Base-by-base conservation (phyloP, 2,797 vertebrate genomes). In the Sarcophilus harrisii region DNA sequence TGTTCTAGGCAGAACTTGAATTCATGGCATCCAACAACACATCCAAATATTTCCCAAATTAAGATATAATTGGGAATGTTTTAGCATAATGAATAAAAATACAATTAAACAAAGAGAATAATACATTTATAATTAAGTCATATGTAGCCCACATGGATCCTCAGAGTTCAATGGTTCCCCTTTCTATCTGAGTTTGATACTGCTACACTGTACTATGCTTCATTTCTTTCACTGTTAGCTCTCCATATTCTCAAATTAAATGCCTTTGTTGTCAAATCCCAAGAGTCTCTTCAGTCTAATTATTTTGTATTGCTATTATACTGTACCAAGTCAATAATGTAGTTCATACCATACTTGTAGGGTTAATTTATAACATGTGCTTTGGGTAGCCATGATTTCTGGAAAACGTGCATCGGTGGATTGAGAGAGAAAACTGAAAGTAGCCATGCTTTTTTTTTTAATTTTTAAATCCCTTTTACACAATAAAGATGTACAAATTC, bases 331-430 rank as follows among this genome's bases (percentile, higher is more conserved):
- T 66, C 30, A n/a, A n/a, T 16, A 66, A 12, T 4, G 32, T 32
- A 66, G 60, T 16, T 66, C 30, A 66, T 3, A 16, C 32, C 13
- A 66, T 28, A 66, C 30, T 5, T 10, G 60, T 13, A 32, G 4
- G 30, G 32, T 66, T 66, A n/a, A 66, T 11, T 66, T 66, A 29
- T 66, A 16, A n/a, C 12, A 66, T 66, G 4, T 14, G 4, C 4
- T 3, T 32, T 45, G 59, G 73, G 4, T 94, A 55, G 93, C 57
- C 90, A 87, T 93, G 90, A n/a, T 57, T 92, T 92, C 66, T 81
- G n/a, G 5, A 62, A 30, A 58, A 81, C n/a, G 60, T 66, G n/a
- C 13, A 5, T 55, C 6, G 49, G 52, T 21, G 94, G 24, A 95
- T 30, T 62, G 30, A 13, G 30, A 32, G 30, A 62, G 4, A 11